phyloP scores from a whole-genome alignment of 2,888 invertebrate species.

The Drepana falcataria region DNA sequence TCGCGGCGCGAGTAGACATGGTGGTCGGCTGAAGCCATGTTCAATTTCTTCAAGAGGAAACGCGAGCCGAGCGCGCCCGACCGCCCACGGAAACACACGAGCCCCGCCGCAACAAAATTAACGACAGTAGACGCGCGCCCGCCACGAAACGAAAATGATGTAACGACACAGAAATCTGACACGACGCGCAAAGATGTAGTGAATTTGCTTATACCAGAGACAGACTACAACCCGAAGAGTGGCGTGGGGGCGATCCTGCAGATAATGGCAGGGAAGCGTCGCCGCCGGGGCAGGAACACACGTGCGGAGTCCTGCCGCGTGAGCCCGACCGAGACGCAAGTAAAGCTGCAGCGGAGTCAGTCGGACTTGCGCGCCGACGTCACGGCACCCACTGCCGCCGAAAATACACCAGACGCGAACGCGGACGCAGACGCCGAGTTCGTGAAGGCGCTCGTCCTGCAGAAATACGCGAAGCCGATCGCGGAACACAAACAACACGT shows the following conservation, averaged over 20 bases:
- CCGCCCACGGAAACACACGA: slow-evolving; percentile 40
- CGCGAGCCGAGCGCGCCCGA: slow-evolving; percentile 47
- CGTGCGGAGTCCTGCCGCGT: slow-evolving; percentile 50
- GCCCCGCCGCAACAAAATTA: slow-evolving; percentile 27
- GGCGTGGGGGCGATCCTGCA: slow-evolving; percentile 63
- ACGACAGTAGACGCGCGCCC: slow-evolving; percentile 53
- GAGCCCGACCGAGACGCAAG: slow-evolving; percentile 45
- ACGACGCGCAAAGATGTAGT: slow-evolving; percentile 68
- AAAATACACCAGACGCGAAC: slow-evolving; percentile 43
- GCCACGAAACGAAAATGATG: slow-evolving; percentile 45
- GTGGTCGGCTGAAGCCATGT: slow-evolving; percentile 50
- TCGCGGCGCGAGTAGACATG: slow-evolving; percentile 49
- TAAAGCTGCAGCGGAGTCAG: slow-evolving; percentile 42
- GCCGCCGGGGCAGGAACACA: slow-evolving; percentile 41
- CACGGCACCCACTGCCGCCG: slow-evolving; percentile 42
- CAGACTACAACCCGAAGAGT: slow-evolving; percentile 60
- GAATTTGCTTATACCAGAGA: slow-evolving; percentile 61
- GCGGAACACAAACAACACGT: slow-evolving; percentile 62
- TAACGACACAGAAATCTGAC: slow-evolving; percentile 40
- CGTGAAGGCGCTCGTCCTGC: slow-evolving; percentile 66
- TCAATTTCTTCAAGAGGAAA: slow-evolving; percentile 71
- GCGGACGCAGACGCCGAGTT: slow-evolving; percentile 52
- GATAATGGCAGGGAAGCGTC: slow-evolving; percentile 69
- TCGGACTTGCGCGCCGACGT: slow-evolving; percentile 36
- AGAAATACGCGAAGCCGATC: slow-evolving; percentile 58